These are phyloP conservation scores for Liasis olivaceus DNA, from an alignment of 2,797 vertebrate species.

Conservation along the genomic window DNA sequence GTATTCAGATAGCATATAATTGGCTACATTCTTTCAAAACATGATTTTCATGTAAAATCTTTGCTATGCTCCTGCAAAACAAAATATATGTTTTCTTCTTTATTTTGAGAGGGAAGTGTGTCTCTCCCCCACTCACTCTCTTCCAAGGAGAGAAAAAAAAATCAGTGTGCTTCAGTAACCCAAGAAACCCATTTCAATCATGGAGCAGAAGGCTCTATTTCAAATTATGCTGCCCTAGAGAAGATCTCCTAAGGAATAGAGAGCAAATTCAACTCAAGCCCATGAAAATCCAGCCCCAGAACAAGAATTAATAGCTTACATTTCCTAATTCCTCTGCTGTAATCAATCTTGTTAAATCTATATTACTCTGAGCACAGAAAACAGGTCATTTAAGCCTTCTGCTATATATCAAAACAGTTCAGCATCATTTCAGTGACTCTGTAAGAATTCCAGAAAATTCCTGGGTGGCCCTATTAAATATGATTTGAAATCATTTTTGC, in stretches of 20 bases:
- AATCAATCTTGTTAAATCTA: slow-evolving; percentile 36
- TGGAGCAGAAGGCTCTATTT: neutral
- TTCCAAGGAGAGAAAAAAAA: neutral
- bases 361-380: neutral
- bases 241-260: neutral
- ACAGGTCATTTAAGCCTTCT: neutral
- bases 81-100: neutral
- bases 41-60: neutral
- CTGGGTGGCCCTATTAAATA: slow-evolving; percentile 5
- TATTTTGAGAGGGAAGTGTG: neutral
- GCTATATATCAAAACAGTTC: neutral
- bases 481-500: neutral
- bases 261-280: neutral
- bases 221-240: neutral
- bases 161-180: neutral
- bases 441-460: neutral
- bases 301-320: neutral
- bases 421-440: slow-evolving; percentile 8
- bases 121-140: no score
- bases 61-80: no score
- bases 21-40: neutral
- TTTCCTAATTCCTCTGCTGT: slow-evolving; percentile 22
- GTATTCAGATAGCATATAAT: neutral
- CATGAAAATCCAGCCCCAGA: slow-evolving; percentile 25
- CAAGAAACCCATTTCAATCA: neutral